Evolutionary conservation across 2,797 vertebrate species (phyloP), one percentile per base, ranked within the genome.

Genomic region (Parambassis ranga): DNA sequence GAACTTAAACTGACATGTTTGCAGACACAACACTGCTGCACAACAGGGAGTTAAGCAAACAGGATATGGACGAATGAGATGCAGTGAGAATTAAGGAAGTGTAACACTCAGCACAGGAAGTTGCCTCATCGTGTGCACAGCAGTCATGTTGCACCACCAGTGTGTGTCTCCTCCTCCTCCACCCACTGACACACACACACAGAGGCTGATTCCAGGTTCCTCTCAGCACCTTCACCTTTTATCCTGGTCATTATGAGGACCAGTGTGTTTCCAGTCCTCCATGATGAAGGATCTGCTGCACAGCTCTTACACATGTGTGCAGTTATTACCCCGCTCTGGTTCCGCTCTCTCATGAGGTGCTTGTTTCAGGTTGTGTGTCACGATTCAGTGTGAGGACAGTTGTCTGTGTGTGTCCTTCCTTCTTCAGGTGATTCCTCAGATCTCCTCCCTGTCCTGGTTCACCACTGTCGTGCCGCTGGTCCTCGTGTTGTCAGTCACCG

Each of bases 381-480:
- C n/a, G n/a, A n/a, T n/a, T n/a, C 7, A 35, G 32, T 35, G 35
- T 38, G n/a, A 38, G 33, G 18, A 18, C 18, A 0, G 4, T 23
- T 42, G 1, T 41, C 2, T 48, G 19, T 32, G 1, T 27, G 11
- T 58, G 18, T 59, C 14, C n/a, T n/a, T n/a, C n/a, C n/a, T 7
- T 37, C 16, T 52, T 7, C 63, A 92, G 90, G 67, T 91, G 59
- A 92, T 92, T 55, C 90, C 90, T 33, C 68, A 95, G 79, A 94
- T 98, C 70, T 95, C 96, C 9, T 97, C 96, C 0, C 91, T 98
- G 77, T 91, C 94, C 14, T 98, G 96, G 96, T 97, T 95, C 82
- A 98, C 97, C 60, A 98, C 96, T 0, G 95, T 98, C 5, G 90
- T 96, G 28, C 97, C 97, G 5, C 87, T 98, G 18, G 82, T 95